Evolutionary conservation across 2,113 vertebrate genomes (phyloP), one percentile per base, ranked within the genome.

Genomic region (Arvicanthis niloticus): DNA sequence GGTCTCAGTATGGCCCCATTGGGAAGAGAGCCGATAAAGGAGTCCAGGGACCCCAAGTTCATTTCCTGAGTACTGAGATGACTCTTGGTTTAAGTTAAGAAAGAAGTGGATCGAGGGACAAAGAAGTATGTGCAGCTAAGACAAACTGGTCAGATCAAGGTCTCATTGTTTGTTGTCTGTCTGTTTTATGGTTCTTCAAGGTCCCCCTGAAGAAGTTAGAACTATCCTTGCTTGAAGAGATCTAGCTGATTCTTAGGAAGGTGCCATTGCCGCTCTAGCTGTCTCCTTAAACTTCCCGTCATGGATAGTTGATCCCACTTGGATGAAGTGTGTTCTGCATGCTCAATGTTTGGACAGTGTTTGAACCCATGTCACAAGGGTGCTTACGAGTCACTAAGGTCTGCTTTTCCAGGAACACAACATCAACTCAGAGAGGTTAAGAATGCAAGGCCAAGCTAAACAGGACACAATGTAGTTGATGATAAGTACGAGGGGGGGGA

Each of bases 401-500:
- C 68, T 21, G 31, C 40, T 40, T 15, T 12, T 42, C 15, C 19
- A 9, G n/a, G n/a, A 73, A 73, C 21, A 29, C 8, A 58, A 6
- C 7, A 2, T 56, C 48, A 88, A 29, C 22, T 40, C 48, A 24
- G 37, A 56, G 7, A 73, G 37, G 12, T 42, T 22, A 58, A 19
- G 0, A 53, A 7, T 21, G 10, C 42, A 70, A 48, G 7, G 7
- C 48, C 12, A 37, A 70, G 7, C 67, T 51, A 56, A 53, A 12
- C 7, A 73, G 37, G 67, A 40, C 7, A 17, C 4, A 4, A 24
- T 40, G 13, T 8, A 56, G 60, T 56, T 40, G 48, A 24, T 7
- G 3, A n/a, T 51, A 13, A 21, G 7, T 34, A 16, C 16, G 65
- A n/a, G 24, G 7, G 7, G 24, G 24, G 42, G 0, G 1, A 1